Evolutionary conservation across 2,113 vertebrate genomes (phyloP).

Genomic region (Podilymbus podiceps): DNA sequence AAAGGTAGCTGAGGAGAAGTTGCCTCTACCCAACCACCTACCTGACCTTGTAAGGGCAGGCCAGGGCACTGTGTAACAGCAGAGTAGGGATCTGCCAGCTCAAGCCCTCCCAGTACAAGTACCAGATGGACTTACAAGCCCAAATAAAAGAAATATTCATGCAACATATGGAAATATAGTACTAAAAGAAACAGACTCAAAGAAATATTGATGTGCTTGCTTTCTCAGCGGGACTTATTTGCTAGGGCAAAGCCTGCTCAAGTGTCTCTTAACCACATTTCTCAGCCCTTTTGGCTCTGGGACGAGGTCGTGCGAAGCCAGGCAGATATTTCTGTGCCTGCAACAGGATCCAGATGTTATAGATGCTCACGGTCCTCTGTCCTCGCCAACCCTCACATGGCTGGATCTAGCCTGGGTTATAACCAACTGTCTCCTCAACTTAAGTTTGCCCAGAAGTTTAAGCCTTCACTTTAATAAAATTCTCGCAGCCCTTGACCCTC

Average conservation of each 20-base stretch:
- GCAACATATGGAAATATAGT: constrained; percentile 49
- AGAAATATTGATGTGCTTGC: constrained; percentile 8
- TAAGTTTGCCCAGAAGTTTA: not conserved
- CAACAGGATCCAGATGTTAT: constrained; percentile 51
- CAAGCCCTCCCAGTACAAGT: not conserved
- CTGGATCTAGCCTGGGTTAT: not conserved
- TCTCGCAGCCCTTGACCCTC: not conserved
- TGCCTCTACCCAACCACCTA: not conserved
- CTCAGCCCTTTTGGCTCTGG: not conserved
- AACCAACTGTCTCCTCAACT: constrained; percentile 19
- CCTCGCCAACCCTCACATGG: not conserved
- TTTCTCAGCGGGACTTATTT: constrained; percentile 34
- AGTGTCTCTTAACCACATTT: not conserved
- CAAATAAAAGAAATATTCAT: constrained; percentile 42
- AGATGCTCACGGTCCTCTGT: not conserved
- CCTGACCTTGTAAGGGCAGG: not conserved
- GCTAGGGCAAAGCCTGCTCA: not conserved
- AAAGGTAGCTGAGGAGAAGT: not conserved
- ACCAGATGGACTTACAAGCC: constrained; percentile 26
- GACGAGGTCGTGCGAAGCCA: not conserved
- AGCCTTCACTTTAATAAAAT: constrained; percentile 15
- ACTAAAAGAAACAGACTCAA: constrained; percentile 4
- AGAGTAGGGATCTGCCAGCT: not conserved
- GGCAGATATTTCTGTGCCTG: not conserved
- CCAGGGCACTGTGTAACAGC: not conserved